Percentiles rank a stretch among this genome's conserved stretches.
Conservation (phyloP, 2,113 vertebrate species). For the Upupa epops region DNA sequence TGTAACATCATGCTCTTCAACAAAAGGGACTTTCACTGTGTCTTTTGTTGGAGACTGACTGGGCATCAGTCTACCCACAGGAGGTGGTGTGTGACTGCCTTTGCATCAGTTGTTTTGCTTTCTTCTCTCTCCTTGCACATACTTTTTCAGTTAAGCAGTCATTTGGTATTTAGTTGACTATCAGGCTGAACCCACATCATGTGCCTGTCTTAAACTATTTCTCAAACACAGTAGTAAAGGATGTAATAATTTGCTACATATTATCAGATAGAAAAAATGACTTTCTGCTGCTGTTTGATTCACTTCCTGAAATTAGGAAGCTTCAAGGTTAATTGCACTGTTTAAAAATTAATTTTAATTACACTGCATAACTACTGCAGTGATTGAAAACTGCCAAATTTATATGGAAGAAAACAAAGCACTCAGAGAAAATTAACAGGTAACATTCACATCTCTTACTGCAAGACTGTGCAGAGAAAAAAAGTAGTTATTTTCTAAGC, state of each 20-base stretch:
- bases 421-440: background rate
- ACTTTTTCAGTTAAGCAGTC: background rate
- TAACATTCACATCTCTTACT: background rate
- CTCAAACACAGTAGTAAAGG: background rate
- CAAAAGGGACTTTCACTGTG: no score
- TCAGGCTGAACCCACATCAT: background rate
- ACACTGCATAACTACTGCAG: background rate
- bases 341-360: background rate
- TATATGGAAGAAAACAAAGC: background rate
- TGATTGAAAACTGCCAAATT: background rate
- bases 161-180: background rate
- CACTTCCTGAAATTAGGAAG: background rate
- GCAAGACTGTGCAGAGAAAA: background rate
- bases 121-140: background rate
- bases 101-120: background rate
- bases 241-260: background rate
- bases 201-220: background rate
- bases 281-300: background rate
- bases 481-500: background rate
- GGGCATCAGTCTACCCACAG: background rate
- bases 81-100: background rate
- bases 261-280: background rate
- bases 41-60: background rate
- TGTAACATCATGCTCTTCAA: background rate
- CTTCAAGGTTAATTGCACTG: background rate